Base-by-base conservation (phyloP, 2,797 vertebrate genomes). In the Sparidentex hasta region DNA sequence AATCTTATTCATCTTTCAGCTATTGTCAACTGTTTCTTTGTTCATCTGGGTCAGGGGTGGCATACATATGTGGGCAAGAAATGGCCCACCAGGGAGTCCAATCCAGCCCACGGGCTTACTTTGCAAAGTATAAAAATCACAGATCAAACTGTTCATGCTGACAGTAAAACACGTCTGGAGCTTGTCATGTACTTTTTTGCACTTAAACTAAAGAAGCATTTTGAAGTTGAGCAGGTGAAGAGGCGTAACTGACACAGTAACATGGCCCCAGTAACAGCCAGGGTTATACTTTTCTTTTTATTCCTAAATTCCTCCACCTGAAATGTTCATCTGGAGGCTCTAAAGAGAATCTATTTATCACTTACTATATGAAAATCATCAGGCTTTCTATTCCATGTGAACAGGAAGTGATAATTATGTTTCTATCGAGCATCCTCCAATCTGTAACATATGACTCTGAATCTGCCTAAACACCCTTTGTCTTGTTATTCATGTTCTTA, bases 401-500 rank as follows among this genome's bases (percentile, higher is more conserved):
- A 64, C 54, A 43, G 44, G 61, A 68, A 64, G 62, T 72, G 57
- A 68, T 43, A 59, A 27, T 58, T 38, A 20, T 1, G 20, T 61
- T 33, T 52, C 23, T 61, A 67, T 44, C 23, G 62, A 48, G 41
- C 61, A 68, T 44, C 55, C 25, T 50, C 74, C 38, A 41, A 27
- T 25, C 33, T 50, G 20, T 9, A 27, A 66, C 27, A 52, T 18
- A 38, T 29, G 38, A 25, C 41, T 21, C 20, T 54, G 5, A 51
- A 67, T 69, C 25, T 51, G 71, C 69, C 63, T 68, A n/a, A 75
- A 76, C 59, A 44, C 46, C 46, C 65, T 47, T 55, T 51, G 43
- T 76, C 65, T 81, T n/a, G 71, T 1, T 65, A 18, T 18, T 51
- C 12, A 41, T 71, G n/a, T 56, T 14, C 67, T 61, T 27, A 44